phyloP scores from a whole-genome alignment of 2,113 vertebrate species.

The Boleophthalmus pectinirostris region DNA sequence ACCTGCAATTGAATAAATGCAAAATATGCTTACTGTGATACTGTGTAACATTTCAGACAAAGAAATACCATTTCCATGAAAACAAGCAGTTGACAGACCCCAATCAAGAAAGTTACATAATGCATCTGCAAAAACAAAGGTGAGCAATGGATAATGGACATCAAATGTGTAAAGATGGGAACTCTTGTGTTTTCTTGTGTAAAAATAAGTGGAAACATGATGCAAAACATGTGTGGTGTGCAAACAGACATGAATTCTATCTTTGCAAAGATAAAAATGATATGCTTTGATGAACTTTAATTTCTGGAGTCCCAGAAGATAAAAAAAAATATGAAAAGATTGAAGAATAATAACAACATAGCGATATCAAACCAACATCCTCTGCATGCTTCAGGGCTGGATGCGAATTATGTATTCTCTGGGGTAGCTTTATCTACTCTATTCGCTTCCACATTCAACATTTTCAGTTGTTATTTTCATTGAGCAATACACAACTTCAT shows the following conservation, averaged over 20 bases:
- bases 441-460: conserved; percentile 2
- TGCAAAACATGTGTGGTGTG: neutral
- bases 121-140: neutral
- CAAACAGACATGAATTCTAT: neutral
- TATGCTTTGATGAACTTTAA: conserved; percentile 18
- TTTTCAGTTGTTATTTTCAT: no score
- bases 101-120: no score
- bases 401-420: conserved; percentile 1
- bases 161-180: neutral
- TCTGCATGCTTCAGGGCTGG: neutral
- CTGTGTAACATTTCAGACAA: no score
- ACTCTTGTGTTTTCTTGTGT: neutral
- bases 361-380: conserved; percentile 4
- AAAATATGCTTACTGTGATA: no score
- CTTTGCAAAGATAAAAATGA: neutral
- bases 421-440: neutral
- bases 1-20: no score
- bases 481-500: neutral
- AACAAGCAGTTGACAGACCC: no score
- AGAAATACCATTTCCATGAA: no score
- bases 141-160: neutral
- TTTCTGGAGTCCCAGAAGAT: neutral
- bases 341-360: conserved; percentile 3
- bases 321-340: conserved; percentile 6
- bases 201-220: neutral